Evolutionary conservation across 2,113 vertebrate genomes (phyloP), one percentile per base, ranked within the genome.

Genomic region (Salvelinus namaycush): DNA sequence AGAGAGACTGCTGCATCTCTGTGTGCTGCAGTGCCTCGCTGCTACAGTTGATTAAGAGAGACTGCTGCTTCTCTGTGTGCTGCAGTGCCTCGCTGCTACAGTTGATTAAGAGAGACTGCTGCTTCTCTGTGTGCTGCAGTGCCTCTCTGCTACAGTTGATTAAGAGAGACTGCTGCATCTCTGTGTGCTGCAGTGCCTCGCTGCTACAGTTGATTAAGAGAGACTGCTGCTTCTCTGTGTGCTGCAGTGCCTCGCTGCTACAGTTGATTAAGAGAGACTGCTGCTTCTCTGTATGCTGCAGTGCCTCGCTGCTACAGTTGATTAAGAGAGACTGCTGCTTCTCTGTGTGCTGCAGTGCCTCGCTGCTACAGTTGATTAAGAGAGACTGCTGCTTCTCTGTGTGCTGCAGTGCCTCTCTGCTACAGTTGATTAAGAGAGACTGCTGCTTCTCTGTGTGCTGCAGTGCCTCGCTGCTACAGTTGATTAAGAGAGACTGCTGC

Each of bases 281-380:
- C n/a, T n/a, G n/a, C n/a, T n/a, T n/a, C n/a, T n/a, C n/a, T n/a
- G n/a, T n/a, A n/a, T 88, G 84, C 82, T 69, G 85, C 89, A 89
- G 83, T 83, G 85, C 88, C 86, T 86, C 81, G 81, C 49, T 54
- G 12, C 3, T 54, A 13, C 49, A 54, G 14, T 18, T 54, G 49
- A 54, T 54, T 5, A 16, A 5, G 49, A 13, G 49, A 5, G 49
- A 16, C 49, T 51, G 12, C 49, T 11, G 13, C 12, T 16, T n/a
- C 62, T 27, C 64, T 68, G n/a, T 22, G 49, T 73, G 66, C n/a
- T 12, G 57, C 44, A 22, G 68, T 26, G 26, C 26, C 26, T 26
- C 26, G 1, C 26, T 26, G 26, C 26, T 54, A 13, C 49, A 54
- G 14, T 18, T 54, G 49, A 54, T 54, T 5, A 16, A 5, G 49